Conservation (phyloP, 2,888 invertebrate genomes). For the Agrotis exclamationis region DNA sequence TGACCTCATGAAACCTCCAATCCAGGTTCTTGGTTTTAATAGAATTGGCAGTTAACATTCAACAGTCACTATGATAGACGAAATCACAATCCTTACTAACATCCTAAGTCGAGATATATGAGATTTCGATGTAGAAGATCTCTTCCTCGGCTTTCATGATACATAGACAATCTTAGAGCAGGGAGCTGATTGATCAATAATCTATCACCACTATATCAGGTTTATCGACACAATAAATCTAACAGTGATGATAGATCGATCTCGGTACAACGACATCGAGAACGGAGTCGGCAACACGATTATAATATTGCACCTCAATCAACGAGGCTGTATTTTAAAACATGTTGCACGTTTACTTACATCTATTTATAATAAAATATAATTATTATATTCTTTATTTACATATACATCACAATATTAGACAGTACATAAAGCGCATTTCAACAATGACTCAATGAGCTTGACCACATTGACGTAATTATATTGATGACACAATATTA, state of each 20-base stretch:
- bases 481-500: too few species aligned
- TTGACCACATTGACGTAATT: too few species aligned
- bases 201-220: conserved; percentile 33
- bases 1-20: background rate
- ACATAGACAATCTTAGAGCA: background rate
- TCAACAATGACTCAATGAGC: too few species aligned
- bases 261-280: background rate
- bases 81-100: background rate
- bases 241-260: conserved; percentile 16
- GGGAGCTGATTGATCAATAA: background rate
- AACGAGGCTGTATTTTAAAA: conserved; percentile 20
- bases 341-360: background rate
- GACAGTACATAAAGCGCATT: too few species aligned
- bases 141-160: background rate
- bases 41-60: conserved; percentile 3
- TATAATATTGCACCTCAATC: conserved; percentile 7
- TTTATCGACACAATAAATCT: conserved; percentile 27
- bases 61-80: background rate
- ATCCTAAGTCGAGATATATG: too few species aligned
- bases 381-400: too few species aligned
- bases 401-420: too few species aligned
- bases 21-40: background rate
- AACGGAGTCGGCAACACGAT: background rate
- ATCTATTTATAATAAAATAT: conserved; percentile 2
- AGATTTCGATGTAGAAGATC: too few species aligned